phyloP scores from a whole-genome alignment of 2,888 invertebrate genomes.

The Selenia dentaria region DNA sequence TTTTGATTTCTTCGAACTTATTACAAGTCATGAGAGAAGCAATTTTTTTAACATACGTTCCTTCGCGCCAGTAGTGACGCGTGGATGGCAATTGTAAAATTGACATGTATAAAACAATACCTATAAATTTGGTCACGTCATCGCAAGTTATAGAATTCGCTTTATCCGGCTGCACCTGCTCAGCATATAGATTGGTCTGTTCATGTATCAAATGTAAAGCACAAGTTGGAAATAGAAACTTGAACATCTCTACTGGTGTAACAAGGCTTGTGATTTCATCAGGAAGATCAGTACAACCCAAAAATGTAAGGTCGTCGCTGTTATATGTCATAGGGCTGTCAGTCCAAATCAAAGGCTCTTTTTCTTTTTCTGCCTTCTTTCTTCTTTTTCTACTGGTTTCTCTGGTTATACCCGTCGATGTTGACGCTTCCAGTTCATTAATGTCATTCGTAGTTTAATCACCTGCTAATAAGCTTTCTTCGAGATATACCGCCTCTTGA shows the following conservation, averaged over 20 bases:
- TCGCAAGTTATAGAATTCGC: neutral
- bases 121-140: neutral
- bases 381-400: too few species aligned
- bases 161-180: neutral
- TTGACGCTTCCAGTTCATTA: too few species aligned
- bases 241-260: neutral
- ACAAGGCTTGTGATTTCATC: neutral
- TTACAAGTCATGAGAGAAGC: neutral
- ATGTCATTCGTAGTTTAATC: too few species aligned
- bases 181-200: neutral
- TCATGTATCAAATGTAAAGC: neutral
- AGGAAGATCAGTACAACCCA: neutral
- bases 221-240: neutral
- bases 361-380: too few species aligned
- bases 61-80: neutral
- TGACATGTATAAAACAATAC: too few species aligned
- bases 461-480: too few species aligned
- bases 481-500: too few species aligned
- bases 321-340: too few species aligned
- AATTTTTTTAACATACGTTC: neutral
- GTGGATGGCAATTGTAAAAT: neutral
- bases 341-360: too few species aligned
- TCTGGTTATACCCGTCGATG: too few species aligned
- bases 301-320: neutral
- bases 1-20: neutral